Conservation (phyloP, 2,113 vertebrate genomes). For the Aviceda subcristata region DNA sequence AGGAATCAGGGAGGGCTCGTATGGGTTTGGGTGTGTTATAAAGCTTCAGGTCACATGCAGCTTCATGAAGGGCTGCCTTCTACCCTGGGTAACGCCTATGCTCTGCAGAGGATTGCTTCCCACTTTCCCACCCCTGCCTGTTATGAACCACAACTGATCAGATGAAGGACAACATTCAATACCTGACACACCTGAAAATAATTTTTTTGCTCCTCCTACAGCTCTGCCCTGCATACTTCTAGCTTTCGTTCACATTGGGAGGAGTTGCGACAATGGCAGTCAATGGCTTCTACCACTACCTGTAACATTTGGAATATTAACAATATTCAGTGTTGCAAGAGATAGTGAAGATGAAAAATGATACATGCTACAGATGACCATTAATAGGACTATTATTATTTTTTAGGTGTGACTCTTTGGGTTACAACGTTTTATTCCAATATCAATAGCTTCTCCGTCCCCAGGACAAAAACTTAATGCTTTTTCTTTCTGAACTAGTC, state of each 20-base stretch:
- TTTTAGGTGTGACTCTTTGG: background rate
- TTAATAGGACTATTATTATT: background rate
- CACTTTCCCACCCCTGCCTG: background rate
- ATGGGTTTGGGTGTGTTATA: background rate
- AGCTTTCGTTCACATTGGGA: background rate
- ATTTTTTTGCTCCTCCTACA: background rate
- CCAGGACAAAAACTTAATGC: background rate
- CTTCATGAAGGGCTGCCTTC: background rate
- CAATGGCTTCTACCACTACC: background rate
- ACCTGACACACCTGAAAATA: background rate
- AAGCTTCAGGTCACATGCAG: background rate
- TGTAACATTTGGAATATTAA: background rate
- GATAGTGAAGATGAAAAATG: background rate
- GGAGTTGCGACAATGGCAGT: background rate
- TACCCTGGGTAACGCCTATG: rapidly evolving
- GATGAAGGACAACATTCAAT: background rate
- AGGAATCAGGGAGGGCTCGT: background rate
- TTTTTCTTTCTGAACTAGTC: constrained; percentile 25
- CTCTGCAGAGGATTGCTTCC: background rate
- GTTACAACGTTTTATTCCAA: background rate
- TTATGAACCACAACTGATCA: rapidly evolving
- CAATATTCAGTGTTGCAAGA: background rate
- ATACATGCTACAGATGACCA: background rate
- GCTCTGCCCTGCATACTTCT: background rate
- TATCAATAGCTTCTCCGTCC: constrained; percentile 31